Conservation (phyloP, 2,113 vertebrate species). For the Pygathrix nemaeus region DNA sequence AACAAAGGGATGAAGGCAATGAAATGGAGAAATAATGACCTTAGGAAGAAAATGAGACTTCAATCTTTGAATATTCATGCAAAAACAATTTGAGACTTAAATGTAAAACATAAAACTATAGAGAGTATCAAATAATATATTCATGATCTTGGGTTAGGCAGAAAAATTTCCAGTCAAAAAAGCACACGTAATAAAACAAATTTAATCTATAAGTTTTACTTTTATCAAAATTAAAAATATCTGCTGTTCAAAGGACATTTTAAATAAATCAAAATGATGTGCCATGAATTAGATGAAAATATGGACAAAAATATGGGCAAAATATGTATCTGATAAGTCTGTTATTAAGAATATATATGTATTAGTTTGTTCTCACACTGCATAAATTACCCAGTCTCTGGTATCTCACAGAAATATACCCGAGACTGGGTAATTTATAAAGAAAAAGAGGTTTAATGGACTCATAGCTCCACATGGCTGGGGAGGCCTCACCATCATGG, state of each 20-base stretch:
- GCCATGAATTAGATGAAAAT: not conserved
- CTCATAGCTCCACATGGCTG: no score
- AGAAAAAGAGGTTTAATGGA: no score
- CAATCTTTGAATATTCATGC: not conserved
- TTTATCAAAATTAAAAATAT: not conserved
- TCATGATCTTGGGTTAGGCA: not conserved
- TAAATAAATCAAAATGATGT: not conserved
- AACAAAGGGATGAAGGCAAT: not conserved
- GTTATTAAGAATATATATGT: not conserved
- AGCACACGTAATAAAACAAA: not conserved
- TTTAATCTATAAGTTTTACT: not conserved
- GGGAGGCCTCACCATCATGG: no score
- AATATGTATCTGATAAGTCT: not conserved
- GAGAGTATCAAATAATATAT: not conserved
- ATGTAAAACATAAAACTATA: not conserved
- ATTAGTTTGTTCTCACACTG: no score
- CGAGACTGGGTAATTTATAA: no score
- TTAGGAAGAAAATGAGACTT: not conserved
- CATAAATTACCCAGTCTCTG: no score
- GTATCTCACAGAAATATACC: no score
- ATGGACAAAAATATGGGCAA: not conserved
- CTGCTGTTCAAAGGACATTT: not conserved
- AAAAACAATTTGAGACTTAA: not conserved
- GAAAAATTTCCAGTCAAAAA: not conserved
- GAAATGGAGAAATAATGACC: not conserved